A percentile compares a stretch with the other conserved stretches of the same genome.
Evolutionary conservation across 2,888 invertebrate species (phyloP).

Genomic region (Tetragonisca angustula): DNA sequence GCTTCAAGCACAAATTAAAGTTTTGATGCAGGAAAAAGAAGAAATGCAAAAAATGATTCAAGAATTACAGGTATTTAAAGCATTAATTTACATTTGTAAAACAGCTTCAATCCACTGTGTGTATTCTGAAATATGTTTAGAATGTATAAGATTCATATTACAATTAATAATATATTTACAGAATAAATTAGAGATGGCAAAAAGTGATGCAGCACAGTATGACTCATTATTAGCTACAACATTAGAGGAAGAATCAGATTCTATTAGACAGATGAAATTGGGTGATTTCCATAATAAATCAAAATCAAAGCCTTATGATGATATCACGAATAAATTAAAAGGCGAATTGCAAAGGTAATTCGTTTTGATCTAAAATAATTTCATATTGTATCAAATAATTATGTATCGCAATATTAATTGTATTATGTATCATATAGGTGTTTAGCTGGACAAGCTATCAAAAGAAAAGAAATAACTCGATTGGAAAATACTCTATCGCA

Average conservation of each 20-base stretch:
- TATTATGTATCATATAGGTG: constrained; percentile 77
- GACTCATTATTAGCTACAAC: constrained; percentile 80
- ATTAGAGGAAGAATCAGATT: constrained; percentile 77
- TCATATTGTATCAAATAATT: not conserved
- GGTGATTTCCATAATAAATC: constrained; percentile 74
- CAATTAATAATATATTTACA: constrained; percentile 58
- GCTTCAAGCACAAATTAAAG: constrained; percentile 84
- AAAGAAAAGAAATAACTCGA: constrained; percentile 85
- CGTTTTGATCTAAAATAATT: not conserved
- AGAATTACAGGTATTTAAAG: constrained; percentile 74
- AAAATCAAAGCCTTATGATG: constrained; percentile 81
- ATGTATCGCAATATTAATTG: constrained; percentile 17
- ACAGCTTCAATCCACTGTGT: not conserved
- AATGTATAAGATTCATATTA: not conserved
- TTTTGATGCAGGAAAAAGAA: constrained; percentile 85
- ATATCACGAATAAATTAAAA: constrained; percentile 83
- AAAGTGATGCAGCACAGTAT: constrained; percentile 76
- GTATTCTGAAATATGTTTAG: not conserved
- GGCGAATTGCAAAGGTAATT: constrained; percentile 83
- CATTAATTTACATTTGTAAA: not conserved
- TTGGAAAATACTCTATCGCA: constrained; percentile 82
- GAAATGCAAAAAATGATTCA: constrained; percentile 81
- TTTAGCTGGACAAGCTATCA: constrained; percentile 83
- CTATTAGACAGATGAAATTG: constrained; percentile 78
- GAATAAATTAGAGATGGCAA: constrained; percentile 78